Evolutionary conservation across 2,888 invertebrate genomes (phyloP).

Genomic region (Corbicula japonica): DNA sequence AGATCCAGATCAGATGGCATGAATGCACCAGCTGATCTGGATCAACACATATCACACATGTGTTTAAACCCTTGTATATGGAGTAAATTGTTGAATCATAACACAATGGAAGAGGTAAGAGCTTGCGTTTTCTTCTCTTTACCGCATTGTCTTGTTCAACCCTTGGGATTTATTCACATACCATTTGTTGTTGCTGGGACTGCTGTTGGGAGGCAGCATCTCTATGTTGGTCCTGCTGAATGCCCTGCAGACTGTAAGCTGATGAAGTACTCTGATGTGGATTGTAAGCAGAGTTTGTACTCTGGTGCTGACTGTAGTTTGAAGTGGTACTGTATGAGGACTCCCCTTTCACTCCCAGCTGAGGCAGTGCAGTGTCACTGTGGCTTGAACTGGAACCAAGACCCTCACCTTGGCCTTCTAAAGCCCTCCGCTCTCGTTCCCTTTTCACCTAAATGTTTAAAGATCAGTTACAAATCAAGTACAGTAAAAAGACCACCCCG

Average conservation of each 20-base stretch:
- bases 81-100: no score
- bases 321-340: constrained; percentile 5
- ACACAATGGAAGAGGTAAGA: constrained; percentile 58
- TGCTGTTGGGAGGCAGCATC: constrained; percentile 11
- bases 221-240: constrained; percentile 32
- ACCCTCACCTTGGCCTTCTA: constrained; percentile 58
- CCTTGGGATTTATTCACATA: no score
- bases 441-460: constrained; percentile 89
- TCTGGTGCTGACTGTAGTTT: constrained; percentile 22
- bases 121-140: constrained; percentile 7
- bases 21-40: no score
- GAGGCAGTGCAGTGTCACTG: constrained; percentile 50
- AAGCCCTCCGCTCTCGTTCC: constrained; percentile 87
- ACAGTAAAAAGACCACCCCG: no score
- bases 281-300: no score
- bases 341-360: constrained; percentile 12
- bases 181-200: constrained; percentile 32
- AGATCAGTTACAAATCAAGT: no score
- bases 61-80: no score
- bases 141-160: no score
- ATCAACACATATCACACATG: no score
- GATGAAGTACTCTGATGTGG: background rate
- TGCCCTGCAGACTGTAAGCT: constrained; percentile 14
- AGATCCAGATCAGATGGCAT: no score
- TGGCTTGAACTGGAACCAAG: constrained; percentile 59